A percentile compares a stretch with the other conserved stretches of the same genome.
These are phyloP conservation scores for Nansenia antarctica DNA, from an alignment of 2,113 vertebrate genomes.

Conservation along the genomic window DNA sequence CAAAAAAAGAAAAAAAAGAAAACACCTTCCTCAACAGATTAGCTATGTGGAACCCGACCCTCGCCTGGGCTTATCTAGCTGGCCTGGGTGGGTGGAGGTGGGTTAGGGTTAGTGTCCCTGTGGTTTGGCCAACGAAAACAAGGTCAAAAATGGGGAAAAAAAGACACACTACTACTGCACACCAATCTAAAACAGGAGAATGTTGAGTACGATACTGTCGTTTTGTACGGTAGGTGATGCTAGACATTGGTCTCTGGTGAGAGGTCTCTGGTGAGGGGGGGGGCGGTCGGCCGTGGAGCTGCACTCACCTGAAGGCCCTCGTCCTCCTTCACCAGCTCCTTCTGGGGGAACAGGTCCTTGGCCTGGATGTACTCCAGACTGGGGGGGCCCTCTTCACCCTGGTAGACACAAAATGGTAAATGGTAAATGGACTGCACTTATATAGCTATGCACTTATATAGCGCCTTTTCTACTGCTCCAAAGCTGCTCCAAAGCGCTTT, in stretches of 20 bases:
- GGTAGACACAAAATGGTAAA: slow-evolving; percentile 53
- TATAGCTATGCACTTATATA: no score
- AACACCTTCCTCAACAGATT: neutral
- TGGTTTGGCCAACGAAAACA: neutral
- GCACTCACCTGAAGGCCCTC: slow-evolving; percentile 90
- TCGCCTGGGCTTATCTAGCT: neutral
- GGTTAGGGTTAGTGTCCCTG: no score
- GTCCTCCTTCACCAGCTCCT: slow-evolving; percentile 97
- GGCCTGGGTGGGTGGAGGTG: neutral
- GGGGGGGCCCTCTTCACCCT: slow-evolving; percentile 99
- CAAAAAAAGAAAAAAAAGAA: no score
- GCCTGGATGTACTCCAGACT: slow-evolving; percentile 99
- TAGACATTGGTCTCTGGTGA: neutral
- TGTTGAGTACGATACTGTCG: no score
- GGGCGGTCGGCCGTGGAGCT: neutral
- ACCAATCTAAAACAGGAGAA: neutral
- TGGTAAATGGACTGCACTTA: no score
- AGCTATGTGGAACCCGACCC: neutral
- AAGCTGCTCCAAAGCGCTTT: no score
- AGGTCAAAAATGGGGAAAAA: neutral
- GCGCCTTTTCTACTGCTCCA: no score
- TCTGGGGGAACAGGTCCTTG: slow-evolving; percentile 97
- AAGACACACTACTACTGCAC: neutral
- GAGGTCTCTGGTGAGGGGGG: no score
- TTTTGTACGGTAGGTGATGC: no score